A percentile compares a stretch with the other conserved stretches of the same genome.
phyloP scores from a whole-genome alignment of 2,888 invertebrate genomes.

The Drosophila rellima region DNA sequence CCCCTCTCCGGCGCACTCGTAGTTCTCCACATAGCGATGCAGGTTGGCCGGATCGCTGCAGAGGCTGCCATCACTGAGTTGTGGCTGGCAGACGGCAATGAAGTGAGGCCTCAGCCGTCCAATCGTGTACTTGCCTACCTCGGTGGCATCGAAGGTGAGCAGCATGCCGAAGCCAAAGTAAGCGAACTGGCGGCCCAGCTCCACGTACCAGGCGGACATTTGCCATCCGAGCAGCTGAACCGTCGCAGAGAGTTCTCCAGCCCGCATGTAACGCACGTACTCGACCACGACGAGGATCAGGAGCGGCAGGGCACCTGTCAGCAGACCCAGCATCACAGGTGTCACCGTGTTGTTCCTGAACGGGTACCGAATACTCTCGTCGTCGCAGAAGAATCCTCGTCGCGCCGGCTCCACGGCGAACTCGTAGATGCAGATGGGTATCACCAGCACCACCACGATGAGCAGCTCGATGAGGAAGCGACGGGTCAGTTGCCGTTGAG shows the following conservation, averaged over 20 bases:
- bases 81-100: conserved; percentile 91
- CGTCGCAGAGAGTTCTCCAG: conserved; percentile 47
- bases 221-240: conserved; percentile 56
- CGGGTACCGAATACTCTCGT: conserved; percentile 79
- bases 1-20: conserved; percentile 88
- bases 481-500: conserved; percentile 54
- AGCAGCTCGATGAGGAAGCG: conserved; percentile 72
- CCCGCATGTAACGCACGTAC: conserved; percentile 57
- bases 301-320: conserved; percentile 54
- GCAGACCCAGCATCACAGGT: conserved; percentile 61
- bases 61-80: conserved; percentile 86
- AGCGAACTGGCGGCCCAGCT: conserved; percentile 57
- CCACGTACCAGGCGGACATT: conserved; percentile 64
- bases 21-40: conserved; percentile 90
- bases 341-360: conserved; percentile 74
- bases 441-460: conserved; percentile 62
- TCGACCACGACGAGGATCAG: conserved; percentile 69
- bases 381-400: conserved; percentile 82
- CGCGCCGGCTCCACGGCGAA: conserved; percentile 73
- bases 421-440: conserved; percentile 77
- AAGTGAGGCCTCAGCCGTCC: conserved; percentile 81
- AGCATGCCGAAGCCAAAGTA: conserved; percentile 74
- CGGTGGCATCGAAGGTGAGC: conserved; percentile 79
- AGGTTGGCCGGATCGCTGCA: conserved; percentile 88
- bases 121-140: conserved; percentile 81